A percentile compares a stretch with the other conserved stretches of the same genome.
phyloP scores from a whole-genome alignment of 2,113 vertebrate species.

The Muntiacus reevesi region DNA sequence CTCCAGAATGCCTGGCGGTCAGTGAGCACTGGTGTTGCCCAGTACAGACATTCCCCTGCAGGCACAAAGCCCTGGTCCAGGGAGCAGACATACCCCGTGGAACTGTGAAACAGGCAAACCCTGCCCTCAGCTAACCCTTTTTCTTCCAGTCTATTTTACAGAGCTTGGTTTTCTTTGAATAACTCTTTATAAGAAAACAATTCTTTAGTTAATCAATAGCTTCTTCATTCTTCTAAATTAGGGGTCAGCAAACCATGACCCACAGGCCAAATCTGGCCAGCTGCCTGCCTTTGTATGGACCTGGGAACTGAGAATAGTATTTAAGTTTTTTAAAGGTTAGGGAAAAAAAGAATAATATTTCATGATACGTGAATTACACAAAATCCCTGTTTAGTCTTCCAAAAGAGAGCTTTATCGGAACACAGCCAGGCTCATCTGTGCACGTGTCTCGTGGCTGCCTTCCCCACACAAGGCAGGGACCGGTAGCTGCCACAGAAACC shows the following conservation, averaged over 20 bases:
- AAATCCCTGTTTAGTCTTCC: neutral
- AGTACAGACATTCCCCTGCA: neutral
- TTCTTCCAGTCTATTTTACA: neutral
- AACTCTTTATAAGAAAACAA: neutral
- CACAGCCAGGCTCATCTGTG: neutral
- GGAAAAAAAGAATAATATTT: neutral
- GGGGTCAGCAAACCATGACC: neutral
- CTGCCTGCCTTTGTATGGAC: neutral
- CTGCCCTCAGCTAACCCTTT: neutral
- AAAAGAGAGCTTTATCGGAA: neutral
- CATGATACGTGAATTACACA: neutral
- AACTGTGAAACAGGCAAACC: neutral
- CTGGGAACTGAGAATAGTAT: neutral
- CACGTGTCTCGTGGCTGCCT: neutral
- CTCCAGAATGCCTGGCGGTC: neutral
- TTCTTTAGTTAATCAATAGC: neutral
- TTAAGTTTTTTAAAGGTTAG: neutral
- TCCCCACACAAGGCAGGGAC: too few species aligned
- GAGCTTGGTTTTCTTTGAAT: neutral
- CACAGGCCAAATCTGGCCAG: neutral
- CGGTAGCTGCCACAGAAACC: neutral
- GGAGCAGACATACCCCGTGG: neutral
- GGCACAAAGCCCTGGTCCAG: neutral
- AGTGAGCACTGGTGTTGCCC: accelerated
- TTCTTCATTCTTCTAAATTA: neutral